Base-by-base conservation (phyloP, 1,140 invertebrate species). In the Apis dorsata region DNA sequence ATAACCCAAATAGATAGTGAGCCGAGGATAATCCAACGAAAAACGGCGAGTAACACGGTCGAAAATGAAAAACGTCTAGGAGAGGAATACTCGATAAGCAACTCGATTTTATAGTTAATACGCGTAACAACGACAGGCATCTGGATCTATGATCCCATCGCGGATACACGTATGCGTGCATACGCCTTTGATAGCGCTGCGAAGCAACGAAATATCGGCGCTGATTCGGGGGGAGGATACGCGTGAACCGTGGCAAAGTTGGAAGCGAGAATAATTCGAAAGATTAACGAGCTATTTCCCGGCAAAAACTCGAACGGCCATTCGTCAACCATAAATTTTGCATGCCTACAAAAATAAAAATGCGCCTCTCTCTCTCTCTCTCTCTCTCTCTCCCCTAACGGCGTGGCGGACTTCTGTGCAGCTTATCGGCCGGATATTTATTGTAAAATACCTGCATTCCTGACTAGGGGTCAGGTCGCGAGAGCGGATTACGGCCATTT, bases 281-380 rank as follows among this genome's bases (percentile, higher is more conserved):
- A 91, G 91, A 91, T 91, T 91, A 91, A 91, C 90, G 91, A 91
- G 91, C 90, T 91, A 91, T 91, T 91, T 91, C 89, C 90, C 85
- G 83, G 85, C 75, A 65, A 87, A 86, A 91, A 89, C 88, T 89
- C 86, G 82, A 91, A 87, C 86, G 85, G 86, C 90, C 89, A 91
- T 90, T 91, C 90, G 90, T 91, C 90, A 91, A 85, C 87, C 84
- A 91, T 91, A 89, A 86, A 89, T 90, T 90, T 86, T 78, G 68
- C 89, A 69, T 84, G 83, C 85, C 86, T 90, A 90, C 74, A 87
- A 86, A 89, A 90, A 91, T 91, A 90, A 89, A 91, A 91, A 90
- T 90, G 74, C 85, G 81, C 78, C 86, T 51, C 44, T 78, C 86
- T 55, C 44, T 78, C 86, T 51, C 44, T 78, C 86, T 55, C 44